phyloP scores from a whole-genome alignment of 35 echinoderm and acorn worm species.

The Apostichopus parvimensis region DNA sequence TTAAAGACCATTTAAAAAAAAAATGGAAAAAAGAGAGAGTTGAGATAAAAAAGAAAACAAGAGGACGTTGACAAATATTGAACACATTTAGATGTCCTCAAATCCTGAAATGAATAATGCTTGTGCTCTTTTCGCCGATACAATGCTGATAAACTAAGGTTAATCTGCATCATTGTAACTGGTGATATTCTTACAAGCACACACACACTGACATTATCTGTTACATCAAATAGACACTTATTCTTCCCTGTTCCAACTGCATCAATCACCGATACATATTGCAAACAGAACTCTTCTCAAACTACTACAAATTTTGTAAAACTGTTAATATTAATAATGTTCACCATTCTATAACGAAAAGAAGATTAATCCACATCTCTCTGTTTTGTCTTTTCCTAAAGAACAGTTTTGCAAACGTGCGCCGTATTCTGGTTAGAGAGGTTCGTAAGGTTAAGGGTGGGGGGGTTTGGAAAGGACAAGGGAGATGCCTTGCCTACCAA shows the following conservation, averaged over 20 bases:
- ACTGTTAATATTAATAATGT: conserved; percentile 11
- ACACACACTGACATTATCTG: neutral
- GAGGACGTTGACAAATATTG: too few relatives aligned
- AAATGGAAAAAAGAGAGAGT: too few relatives aligned
- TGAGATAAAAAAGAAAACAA: too few relatives aligned
- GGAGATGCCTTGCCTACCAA: neutral
- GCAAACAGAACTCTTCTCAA: neutral
- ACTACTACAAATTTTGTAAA: neutral
- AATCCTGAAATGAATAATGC: too few relatives aligned
- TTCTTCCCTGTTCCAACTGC: too few relatives aligned
- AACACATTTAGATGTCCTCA: too few relatives aligned
- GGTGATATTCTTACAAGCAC: too few relatives aligned
- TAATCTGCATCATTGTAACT: too few relatives aligned
- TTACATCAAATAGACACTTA: neutral
- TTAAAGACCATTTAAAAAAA: too few relatives aligned
- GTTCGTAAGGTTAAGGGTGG: neutral
- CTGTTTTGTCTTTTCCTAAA: neutral
- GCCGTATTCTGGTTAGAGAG: neutral
- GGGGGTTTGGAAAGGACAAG: neutral
- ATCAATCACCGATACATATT: neutral
- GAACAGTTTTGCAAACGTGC: neutral
- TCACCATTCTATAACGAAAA: neutral
- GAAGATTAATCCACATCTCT: neutral
- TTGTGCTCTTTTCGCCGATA: too few relatives aligned
- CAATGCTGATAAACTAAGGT: too few relatives aligned